Evolutionary conservation across 2,113 vertebrate species (phyloP).

Genomic region (Oreochromis aureus): DNA sequence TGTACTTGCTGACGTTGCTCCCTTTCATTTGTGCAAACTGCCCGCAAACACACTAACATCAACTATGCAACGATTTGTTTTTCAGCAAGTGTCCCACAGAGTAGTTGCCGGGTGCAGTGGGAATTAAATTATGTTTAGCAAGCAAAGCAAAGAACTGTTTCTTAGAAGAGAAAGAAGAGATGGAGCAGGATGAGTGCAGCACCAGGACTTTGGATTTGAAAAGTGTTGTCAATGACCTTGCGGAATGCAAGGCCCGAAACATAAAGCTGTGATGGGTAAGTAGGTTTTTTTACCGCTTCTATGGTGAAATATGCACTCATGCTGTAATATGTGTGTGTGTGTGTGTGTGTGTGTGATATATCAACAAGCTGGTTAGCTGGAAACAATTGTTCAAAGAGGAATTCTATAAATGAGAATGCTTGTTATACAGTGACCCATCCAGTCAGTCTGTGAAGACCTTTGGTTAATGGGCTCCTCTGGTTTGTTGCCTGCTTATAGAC

Average conservation of each 20-base stretch:
- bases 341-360: rapidly evolving
- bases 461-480: neutral
- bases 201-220: neutral
- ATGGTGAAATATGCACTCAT: neutral
- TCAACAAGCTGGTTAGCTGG: neutral
- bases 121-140: neutral
- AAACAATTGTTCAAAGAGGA: neutral
- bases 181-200: neutral
- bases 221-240: neutral
- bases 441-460: neutral
- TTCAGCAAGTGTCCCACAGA: neutral
- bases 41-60: neutral
- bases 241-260: neutral
- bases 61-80: neutral
- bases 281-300: neutral
- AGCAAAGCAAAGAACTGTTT: neutral
- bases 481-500: neutral
- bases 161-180: neutral
- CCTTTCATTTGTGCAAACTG: neutral
- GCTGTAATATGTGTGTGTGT: neutral
- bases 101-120: neutral
- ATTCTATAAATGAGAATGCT: neutral
- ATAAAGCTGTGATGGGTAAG: neutral
- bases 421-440: neutral
- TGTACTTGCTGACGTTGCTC: neutral